Conservation (phyloP, 2,113 vertebrate genomes). For the Salvelinus namaycush region DNA sequence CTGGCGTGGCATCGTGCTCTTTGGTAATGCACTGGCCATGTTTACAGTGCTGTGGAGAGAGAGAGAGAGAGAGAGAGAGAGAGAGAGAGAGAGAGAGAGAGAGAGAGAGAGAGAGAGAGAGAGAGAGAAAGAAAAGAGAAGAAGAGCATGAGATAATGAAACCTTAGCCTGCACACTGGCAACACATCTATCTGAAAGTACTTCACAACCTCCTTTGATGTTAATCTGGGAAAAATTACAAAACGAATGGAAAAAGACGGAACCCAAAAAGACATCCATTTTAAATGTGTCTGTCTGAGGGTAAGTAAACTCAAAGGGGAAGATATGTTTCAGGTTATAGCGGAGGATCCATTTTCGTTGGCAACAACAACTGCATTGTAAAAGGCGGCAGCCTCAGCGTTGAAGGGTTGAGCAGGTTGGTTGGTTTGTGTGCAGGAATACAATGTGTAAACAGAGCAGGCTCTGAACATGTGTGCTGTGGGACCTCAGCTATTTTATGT, state of each 20-base stretch:
- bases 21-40: conserved; percentile 90
- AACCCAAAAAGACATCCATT: background rate
- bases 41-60: conserved; percentile 85
- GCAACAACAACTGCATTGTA: conserved; percentile 16
- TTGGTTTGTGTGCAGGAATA: conserved; percentile 19
- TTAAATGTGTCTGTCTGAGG: background rate
- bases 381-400: background rate
- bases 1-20: conserved; percentile 79
- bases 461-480: conserved; percentile 32
- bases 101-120: background rate
- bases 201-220: conserved; percentile 39
- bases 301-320: conserved; percentile 4
- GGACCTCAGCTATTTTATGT: conserved; percentile 50
- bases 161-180: conserved; percentile 37
- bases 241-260: conserved; percentile 35
- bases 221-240: conserved; percentile 59
- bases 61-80: background rate
- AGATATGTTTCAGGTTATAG: conserved; percentile 37
- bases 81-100: background rate
- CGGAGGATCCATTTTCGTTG: conserved; percentile 24
- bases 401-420: background rate
- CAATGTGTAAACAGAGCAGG: conserved; percentile 32
- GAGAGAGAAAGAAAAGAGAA: background rate
- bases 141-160: conserved; percentile 16
- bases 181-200: conserved; percentile 48